Conservation (phyloP, 2,797 vertebrate genomes). For the Brachyalestes nurse region DNA sequence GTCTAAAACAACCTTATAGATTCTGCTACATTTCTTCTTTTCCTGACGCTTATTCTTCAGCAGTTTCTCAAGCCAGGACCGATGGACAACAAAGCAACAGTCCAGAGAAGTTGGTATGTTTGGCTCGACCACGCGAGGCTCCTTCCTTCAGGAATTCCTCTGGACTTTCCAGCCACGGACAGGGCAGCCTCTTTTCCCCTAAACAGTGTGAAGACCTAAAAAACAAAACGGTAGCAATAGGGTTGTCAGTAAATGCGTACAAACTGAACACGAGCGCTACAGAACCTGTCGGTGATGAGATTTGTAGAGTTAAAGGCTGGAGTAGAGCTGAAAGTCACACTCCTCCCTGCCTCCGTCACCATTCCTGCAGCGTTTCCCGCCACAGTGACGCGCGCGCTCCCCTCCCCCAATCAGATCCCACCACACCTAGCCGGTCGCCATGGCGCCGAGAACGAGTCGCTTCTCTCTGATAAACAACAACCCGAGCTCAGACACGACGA, state of each 20-base stretch:
- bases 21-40: constrained; percentile 6
- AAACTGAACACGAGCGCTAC: background rate
- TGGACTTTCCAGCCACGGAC: constrained; percentile 13
- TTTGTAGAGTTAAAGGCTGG: background rate
- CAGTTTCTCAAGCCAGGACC: background rate
- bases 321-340: constrained; percentile 48
- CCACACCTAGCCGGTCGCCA: constrained; percentile 38
- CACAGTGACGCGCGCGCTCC: constrained; percentile 74
- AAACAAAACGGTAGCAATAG: constrained; percentile 6
- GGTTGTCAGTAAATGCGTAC: constrained; percentile 10
- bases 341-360: constrained; percentile 61
- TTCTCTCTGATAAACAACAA: background rate
- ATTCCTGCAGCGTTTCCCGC: constrained; percentile 76
- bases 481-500: background rate
- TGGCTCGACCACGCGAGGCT: background rate
- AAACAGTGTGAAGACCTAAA: constrained; percentile 45
- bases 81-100: background rate
- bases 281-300: too few species aligned
- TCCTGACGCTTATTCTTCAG: background rate
- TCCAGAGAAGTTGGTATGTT: background rate
- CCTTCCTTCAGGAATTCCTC: background rate
- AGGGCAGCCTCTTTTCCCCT: constrained; percentile 15
- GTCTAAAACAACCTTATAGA: background rate
- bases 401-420: constrained; percentile 45
- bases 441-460: constrained; percentile 1